Evolutionary conservation across 2,113 vertebrate genomes (phyloP).

Genomic region (Antechinus stuartii): DNA sequence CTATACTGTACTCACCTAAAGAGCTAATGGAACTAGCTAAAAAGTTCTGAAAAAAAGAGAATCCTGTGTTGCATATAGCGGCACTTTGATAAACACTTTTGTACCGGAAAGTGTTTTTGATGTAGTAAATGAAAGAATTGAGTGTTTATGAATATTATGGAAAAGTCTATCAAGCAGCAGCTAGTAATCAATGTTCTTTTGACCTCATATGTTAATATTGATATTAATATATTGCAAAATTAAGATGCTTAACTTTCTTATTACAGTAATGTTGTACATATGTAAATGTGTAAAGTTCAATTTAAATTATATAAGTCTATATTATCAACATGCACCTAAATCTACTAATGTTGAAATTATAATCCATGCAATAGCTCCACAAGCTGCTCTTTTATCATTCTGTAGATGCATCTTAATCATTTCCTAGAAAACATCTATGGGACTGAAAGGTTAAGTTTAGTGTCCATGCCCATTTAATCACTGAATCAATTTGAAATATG

Average conservation of each 20-base stretch:
- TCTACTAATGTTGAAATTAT: neutral
- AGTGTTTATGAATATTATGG: neutral
- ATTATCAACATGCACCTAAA: neutral
- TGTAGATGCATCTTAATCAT: conserved; percentile 29
- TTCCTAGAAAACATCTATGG: conserved; percentile 35
- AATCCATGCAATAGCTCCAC: neutral
- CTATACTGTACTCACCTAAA: neutral
- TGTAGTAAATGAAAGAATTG: neutral
- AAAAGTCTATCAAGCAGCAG: neutral
- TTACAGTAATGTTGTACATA: neutral
- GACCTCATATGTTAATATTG: conserved; percentile 37
- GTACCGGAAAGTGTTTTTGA: neutral
- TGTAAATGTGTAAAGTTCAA: neutral
- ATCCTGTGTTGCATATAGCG: neutral
- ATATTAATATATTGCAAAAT: neutral
- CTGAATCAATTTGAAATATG: conserved; percentile 53
- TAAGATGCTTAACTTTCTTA: neutral
- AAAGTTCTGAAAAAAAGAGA: neutral
- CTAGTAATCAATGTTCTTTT: conserved; percentile 20
- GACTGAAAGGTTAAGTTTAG: conserved; percentile 57
- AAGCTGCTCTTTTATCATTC: neutral
- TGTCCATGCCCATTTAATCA: conserved; percentile 52
- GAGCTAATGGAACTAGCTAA: neutral
- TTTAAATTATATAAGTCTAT: neutral
- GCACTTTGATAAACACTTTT: conserved; percentile 1